Percentiles rank a stretch among this genome's conserved stretches.
These are phyloP conservation scores for Parazoanthus atlanticus DNA, from an alignment of 92 coral and sea anemone genomes.

Conservation along the genomic window DNA sequence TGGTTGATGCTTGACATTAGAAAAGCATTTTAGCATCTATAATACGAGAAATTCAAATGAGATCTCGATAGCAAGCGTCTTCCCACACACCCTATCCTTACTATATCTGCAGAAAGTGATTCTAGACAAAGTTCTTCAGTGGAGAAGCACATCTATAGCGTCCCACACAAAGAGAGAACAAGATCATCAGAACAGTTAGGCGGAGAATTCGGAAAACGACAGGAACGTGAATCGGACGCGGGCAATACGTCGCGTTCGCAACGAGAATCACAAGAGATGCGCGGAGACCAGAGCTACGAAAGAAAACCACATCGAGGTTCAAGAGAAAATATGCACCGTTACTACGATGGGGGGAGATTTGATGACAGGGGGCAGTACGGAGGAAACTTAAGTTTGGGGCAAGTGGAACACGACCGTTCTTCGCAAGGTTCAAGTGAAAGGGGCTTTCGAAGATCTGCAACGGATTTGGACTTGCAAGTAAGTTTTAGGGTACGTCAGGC, in stretches of 20 bases:
- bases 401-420: conserved; percentile 36
- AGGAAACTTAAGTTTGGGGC: conserved; percentile 1
- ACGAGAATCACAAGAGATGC: conserved; percentile 37
- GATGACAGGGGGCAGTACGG: conserved; percentile 16
- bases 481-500: conserved; percentile 9
- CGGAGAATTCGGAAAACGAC: conserved; percentile 38
- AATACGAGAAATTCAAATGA: conserved; percentile 45
- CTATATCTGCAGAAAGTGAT: conserved; percentile 47
- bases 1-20: conserved; percentile 28
- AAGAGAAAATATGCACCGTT: conserved; percentile 32
- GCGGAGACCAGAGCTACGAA: conserved; percentile 40
- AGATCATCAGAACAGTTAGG: background rate
- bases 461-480: conserved; percentile 37
- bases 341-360: conserved; percentile 40
- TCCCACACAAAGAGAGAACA: conserved; percentile 30
- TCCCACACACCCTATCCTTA: conserved; percentile 47
- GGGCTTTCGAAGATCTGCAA: conserved; percentile 33
- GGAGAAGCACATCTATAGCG: conserved; percentile 29
- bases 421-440: conserved; percentile 42
- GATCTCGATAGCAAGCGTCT: conserved; percentile 35
- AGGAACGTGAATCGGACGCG: conserved; percentile 30
- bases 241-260: conserved; percentile 35
- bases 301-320: conserved; percentile 25
- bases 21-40: conserved; percentile 41
- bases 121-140: conserved; percentile 17